Conservation (phyloP, 2,888 invertebrate species). For the Trichacis sp. region DNA sequence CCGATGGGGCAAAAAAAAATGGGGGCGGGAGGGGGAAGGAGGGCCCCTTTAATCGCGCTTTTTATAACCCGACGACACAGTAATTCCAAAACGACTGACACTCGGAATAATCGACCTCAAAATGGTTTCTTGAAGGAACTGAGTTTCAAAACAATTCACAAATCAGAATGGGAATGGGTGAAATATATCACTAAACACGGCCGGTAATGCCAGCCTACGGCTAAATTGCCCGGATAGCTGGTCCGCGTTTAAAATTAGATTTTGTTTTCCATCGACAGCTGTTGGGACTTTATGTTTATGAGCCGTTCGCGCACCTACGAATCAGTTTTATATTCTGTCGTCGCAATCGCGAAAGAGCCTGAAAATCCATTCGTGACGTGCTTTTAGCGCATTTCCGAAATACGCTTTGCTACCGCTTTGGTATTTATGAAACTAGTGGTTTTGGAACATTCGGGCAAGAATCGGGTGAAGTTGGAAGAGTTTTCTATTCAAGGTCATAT, state of each 20-base stretch:
- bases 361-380: conserved; percentile 10
- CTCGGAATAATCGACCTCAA: too few species aligned
- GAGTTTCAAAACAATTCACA: not conserved
- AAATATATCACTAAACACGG: conserved; percentile 3
- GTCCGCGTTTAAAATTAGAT: conserved; percentile 59
- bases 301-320: conserved; percentile 60
- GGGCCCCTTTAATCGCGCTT: not conserved
- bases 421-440: too few species aligned
- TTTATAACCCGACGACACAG: not conserved
- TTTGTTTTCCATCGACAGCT: conserved; percentile 66
- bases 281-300: conserved; percentile 62
- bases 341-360: conserved; percentile 25
- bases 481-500: too few species aligned
- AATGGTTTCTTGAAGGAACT: too few species aligned
- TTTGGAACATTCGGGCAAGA: too few species aligned
- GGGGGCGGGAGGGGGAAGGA: too few species aligned
- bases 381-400: conserved; percentile 27
- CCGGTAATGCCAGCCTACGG: conserved; percentile 14
- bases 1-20: too few species aligned
- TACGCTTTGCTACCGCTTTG: too few species aligned
- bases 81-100: too few species aligned
- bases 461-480: too few species aligned
- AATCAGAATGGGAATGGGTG: not conserved
- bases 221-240: conserved; percentile 30
- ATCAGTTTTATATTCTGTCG: conserved; percentile 56